Percentiles rank a stretch among this genome's conserved stretches.
phyloP scores from a whole-genome alignment of 1,140 invertebrate species.

The Drosophila chauvacae region DNA sequence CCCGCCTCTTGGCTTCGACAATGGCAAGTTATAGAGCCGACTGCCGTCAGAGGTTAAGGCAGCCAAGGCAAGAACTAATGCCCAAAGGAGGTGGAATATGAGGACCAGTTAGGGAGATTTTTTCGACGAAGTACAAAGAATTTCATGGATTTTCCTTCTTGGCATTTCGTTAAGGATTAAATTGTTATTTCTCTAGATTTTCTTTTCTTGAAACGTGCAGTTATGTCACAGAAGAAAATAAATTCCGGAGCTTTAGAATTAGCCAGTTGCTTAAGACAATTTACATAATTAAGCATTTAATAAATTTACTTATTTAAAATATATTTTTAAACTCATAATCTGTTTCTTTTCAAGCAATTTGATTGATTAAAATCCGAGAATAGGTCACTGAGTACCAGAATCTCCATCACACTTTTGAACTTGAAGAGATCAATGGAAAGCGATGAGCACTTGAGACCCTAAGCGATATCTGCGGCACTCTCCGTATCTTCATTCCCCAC shows the following conservation, averaged over 20 bases:
- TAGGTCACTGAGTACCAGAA: not conserved
- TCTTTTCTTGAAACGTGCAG: not conserved
- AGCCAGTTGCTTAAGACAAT: not conserved
- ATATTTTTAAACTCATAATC: not conserved
- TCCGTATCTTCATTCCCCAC: conserved; percentile 10
- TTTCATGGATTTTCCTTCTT: conserved; percentile 5
- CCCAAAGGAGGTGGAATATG: conserved; percentile 12
- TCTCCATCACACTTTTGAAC: conserved; percentile 36
- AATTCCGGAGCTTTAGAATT: not conserved
- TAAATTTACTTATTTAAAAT: not conserved
- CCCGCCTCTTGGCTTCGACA: conserved; percentile 3
- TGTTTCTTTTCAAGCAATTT: not conserved
- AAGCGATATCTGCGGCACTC: conserved; percentile 18
- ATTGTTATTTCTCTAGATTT: not conserved
- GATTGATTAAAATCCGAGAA: conserved; percentile 14
- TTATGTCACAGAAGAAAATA: not conserved
- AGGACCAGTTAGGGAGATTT: conserved; percentile 7
- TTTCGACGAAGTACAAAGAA: conserved; percentile 17
- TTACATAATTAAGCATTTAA: not conserved
- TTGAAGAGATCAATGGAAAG: conserved; percentile 7
- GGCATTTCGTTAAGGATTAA: conserved; percentile 11
- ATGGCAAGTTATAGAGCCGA: conserved; percentile 19
- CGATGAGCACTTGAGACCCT: conserved; percentile 20
- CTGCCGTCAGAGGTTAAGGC: conserved; percentile 21
- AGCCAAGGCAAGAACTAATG: not conserved